Evolutionary conservation across 2,888 invertebrate genomes (phyloP), one percentile per base, ranked within the genome.

Genomic region (Embidobia sp.): DNA sequence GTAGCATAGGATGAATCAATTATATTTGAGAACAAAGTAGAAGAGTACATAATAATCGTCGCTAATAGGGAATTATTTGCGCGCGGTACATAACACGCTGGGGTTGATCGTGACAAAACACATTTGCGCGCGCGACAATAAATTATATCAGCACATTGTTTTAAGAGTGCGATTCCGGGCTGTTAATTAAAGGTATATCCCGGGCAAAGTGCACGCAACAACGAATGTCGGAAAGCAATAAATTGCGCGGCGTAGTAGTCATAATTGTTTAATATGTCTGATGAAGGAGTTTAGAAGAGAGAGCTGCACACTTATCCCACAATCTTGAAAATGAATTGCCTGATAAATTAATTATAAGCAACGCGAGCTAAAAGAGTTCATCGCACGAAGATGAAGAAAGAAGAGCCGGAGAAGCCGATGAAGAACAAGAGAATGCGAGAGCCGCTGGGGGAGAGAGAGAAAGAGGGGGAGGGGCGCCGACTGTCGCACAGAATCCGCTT

Each of bases 401-500:
- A 31, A 29, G n/a, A 10, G n/a, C n/a, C n/a, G n/a, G n/a, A 57
- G 57, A 15, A 31, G 22, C 22, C 22, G 42, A 19, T 10, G 4
- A 11, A 40, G 37, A 16, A 15, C 31, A 29, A 15, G 29, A 18
- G 55, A 33, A 69, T 35, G 48, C 16, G 4, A 26, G 15, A 11
- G 35, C n/a, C 1, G n/a, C 5, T 13, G 19, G 10, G 35, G 27
- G 48, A 29, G n/a, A 33, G 53, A 3, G 11, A 42, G 19, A 13
- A 19, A 26, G 46, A 15, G 31, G 18, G 31, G 26, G 16, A 37
- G 40, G 33, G 19, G 79, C 77, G 80, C 78, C 78, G 80, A 75
- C 76, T 79, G 80, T 81, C 80, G 79, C 79, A 63, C 53, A 72
- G 59, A 77, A 73, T 77, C 72, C 67, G 77, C 67, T 73, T 77